phyloP scores from a whole-genome alignment of 2,113 vertebrate genomes.

The Sterrhoptilus dennistouni region DNA sequence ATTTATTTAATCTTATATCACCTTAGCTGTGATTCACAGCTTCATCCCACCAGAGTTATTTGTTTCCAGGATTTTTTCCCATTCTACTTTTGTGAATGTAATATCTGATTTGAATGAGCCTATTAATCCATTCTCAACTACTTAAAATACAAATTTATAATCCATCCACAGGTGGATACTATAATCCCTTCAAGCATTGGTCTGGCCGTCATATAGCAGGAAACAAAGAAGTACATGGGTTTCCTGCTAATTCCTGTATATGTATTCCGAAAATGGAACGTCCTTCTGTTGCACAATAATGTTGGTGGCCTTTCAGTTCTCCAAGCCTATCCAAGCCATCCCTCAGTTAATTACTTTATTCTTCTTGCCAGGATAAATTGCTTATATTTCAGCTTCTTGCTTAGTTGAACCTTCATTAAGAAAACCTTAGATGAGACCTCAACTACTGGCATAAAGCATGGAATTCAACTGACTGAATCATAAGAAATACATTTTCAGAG shows the following conservation, averaged over 20 bases:
- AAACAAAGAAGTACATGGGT: background rate
- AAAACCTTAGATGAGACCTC: background rate
- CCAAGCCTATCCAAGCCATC: background rate
- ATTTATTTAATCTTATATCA: background rate
- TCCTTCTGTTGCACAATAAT: background rate
- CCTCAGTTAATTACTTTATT: background rate
- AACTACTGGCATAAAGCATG: background rate
- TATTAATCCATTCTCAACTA: background rate
- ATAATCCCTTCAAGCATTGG: background rate
- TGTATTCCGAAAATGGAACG: background rate
- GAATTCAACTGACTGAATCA: background rate
- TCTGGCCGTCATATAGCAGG: background rate
- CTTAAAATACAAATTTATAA: background rate
- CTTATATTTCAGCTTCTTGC: background rate
- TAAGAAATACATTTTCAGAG: background rate
- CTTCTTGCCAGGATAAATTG: background rate
- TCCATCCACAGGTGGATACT: background rate
- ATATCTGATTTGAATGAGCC: background rate
- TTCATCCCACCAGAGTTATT: background rate
- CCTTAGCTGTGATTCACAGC: background rate
- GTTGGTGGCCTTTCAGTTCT: background rate
- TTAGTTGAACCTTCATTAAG: background rate
- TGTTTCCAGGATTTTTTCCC: background rate
- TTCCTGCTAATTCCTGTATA: background rate
- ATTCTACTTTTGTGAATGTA: background rate